phyloP scores from a whole-genome alignment of 2,888 invertebrate species.

The Seira musarum region DNA sequence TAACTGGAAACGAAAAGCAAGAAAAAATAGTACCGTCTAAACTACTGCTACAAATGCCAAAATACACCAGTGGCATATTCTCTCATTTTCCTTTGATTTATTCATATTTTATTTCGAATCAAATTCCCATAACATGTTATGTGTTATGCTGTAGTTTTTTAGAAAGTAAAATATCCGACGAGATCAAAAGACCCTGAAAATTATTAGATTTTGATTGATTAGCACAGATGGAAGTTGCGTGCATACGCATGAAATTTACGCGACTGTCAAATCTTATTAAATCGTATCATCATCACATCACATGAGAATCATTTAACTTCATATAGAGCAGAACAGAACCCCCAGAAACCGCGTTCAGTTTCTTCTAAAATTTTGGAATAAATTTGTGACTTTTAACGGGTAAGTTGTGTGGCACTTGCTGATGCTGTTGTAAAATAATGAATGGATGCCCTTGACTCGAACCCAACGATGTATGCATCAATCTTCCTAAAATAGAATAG shows the following conservation, averaged over 20 bases:
- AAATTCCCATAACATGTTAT: background rate
- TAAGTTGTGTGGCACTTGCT: background rate
- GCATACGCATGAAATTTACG: no score
- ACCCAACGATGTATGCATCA: background rate
- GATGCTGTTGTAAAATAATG: constrained; percentile 13
- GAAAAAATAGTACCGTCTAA: no score
- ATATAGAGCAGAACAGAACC: background rate
- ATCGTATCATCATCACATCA: background rate
- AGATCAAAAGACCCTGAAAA: no score
- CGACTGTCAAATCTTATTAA: background rate
- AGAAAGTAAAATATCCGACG: no score
- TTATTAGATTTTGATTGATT: constrained; percentile 62
- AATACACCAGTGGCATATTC: no score
- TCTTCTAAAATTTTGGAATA: constrained; percentile 11
- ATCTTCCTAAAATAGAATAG: background rate
- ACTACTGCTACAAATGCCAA: no score
- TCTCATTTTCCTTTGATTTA: no score
- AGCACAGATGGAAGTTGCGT: constrained; percentile 65
- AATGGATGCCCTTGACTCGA: constrained; percentile 35
- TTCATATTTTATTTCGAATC: no score
- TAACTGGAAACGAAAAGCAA: no score
- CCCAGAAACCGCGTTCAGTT: no score
- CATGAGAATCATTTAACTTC: background rate
- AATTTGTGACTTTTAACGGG: background rate
- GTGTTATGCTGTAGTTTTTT: background rate